A percentile compares a stretch with the other conserved stretches of the same genome.
Evolutionary conservation across 1,140 invertebrate species (phyloP).

Genomic region (Araneus ventricosus): DNA sequence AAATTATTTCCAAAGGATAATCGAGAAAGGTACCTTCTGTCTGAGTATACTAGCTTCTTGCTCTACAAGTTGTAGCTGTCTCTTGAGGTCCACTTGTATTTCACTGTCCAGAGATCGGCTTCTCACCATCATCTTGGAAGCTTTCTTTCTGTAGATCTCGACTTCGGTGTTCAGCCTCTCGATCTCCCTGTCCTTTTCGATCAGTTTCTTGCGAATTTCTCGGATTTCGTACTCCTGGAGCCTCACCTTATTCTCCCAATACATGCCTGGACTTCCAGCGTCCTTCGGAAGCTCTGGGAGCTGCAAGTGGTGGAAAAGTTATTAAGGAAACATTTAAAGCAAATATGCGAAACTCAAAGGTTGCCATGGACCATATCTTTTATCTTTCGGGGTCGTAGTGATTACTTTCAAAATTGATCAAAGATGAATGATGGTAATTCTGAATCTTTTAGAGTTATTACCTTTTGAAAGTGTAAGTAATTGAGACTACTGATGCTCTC

Average conservation of each 20-base stretch:
- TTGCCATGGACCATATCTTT: too few species aligned
- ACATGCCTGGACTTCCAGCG: constrained; percentile 75
- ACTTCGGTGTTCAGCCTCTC: constrained; percentile 88
- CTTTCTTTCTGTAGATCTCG: constrained; percentile 82
- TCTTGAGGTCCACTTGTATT: constrained; percentile 84
- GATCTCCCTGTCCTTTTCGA: constrained; percentile 90
- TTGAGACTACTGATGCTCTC: too few species aligned
- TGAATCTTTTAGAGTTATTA: too few species aligned
- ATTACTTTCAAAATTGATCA: too few species aligned
- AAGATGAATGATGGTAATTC: too few species aligned
- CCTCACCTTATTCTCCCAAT: constrained; percentile 84
- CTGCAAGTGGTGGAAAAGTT: constrained; percentile 9
- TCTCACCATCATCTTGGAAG: constrained; percentile 77
- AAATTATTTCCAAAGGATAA: neutral
- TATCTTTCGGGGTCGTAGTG: too few species aligned
- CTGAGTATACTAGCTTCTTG: constrained; percentile 86
- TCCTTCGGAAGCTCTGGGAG: constrained; percentile 68
- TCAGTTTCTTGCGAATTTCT: constrained; percentile 87
- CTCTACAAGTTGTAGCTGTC: constrained; percentile 87
- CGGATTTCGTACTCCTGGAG: constrained; percentile 86
- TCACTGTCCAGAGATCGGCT: constrained; percentile 83
- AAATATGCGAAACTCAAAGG: too few species aligned
- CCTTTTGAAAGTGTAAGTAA: too few species aligned
- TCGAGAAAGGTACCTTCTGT: constrained; percentile 82
- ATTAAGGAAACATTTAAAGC: too few species aligned